Evolutionary conservation across 2,888 invertebrate species (phyloP), one percentile per base, ranked within the genome.

Genomic region (Erannis defoliaria): DNA sequence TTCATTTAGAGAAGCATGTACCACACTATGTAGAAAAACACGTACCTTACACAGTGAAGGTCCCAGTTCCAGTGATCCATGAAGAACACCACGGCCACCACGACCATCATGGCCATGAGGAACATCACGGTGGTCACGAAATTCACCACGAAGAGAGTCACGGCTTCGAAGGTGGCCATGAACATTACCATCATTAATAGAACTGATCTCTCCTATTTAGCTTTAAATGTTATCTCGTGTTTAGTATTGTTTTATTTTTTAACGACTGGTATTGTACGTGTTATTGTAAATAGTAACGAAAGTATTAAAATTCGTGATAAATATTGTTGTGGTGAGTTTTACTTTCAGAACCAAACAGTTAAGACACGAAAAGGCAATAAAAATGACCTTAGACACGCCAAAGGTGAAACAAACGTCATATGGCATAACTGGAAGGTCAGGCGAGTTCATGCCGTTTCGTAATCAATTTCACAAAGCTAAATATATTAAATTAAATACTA

Each of bases 31-130:
- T 95, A 0, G 95, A 96, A 73, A 96, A 95, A 78, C 94, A 94
- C 57, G 94, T 96, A 54, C 96, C 96, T 31, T 95, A 96, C 74
- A 93, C 94, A 45, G 94, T 96, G 26, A 96, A 97, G 84, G 95
- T 96, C 55, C 94, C 95, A 2, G 94, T 96, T 31, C 95, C 95
- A 21, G 92, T 95, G 16, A 90, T 95, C 0, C 70, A 88, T 51
- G 77, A 86, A 18, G 86, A 89, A 3, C 80, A 74, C 55, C 35
- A 35, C 6, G 76, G 74, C 16, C 77, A 84, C 12, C 78, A 81
- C 38, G 76, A 78, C 31, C 72, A 76, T 14, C 63, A 40, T 33
- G 76, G 75, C 16, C 77, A 85, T 12, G 79, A 81, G 40, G 76
- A 77, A 33, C 72, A 76, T n/a, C 64, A 40, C 10, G 40, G 40